These are phyloP conservation scores for Ormyrus pomaceus DNA, from an alignment of 2,888 invertebrate species.

Conservation along the genomic window DNA sequence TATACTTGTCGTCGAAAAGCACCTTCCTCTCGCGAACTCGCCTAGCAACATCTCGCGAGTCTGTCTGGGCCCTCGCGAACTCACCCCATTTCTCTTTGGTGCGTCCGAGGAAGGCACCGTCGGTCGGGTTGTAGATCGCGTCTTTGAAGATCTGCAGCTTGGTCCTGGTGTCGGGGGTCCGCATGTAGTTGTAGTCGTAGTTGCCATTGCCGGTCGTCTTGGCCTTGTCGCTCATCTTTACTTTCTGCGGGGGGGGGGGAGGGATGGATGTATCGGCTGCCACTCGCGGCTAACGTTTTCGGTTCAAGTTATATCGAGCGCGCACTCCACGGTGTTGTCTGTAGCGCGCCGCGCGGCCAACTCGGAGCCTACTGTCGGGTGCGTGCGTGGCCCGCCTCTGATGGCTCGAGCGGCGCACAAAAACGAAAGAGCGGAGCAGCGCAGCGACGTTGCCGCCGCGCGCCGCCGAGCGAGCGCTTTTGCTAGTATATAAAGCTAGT, in stretches of 20 bases:
- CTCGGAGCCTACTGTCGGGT: neutral
- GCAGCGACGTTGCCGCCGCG: constrained; percentile 20
- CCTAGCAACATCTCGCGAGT: too few species aligned
- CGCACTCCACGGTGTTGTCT: constrained; percentile 57
- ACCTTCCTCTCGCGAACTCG: too few species aligned
- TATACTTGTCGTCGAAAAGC: too few species aligned
- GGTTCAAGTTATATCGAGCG: constrained; percentile 55
- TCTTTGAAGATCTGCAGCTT: constrained; percentile 68
- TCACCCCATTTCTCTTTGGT: constrained; percentile 83
- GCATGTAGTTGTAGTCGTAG: constrained; percentile 65
- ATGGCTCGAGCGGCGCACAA: constrained; percentile 10
- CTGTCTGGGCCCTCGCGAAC: constrained; percentile 4
- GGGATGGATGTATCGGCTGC: too few species aligned
- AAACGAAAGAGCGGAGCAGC: constrained; percentile 11
- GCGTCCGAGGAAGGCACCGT: constrained; percentile 80
- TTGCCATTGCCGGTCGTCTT: constrained; percentile 63
- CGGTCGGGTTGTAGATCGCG: constrained; percentile 78
- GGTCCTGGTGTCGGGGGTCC: constrained; percentile 64
- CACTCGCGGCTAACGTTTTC: too few species aligned
- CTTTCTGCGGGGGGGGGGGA: neutral
- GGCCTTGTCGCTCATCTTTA: constrained; percentile 62
- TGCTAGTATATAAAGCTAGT: neutral
- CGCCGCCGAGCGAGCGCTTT: neutral
- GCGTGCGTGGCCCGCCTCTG: neutral
- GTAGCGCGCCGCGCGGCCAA: constrained; percentile 31